A percentile compares a stretch with the other conserved stretches of the same genome.
Evolutionary conservation across 1,140 invertebrate species (phyloP).

Genomic region (Brachionus manjavacas): DNA sequence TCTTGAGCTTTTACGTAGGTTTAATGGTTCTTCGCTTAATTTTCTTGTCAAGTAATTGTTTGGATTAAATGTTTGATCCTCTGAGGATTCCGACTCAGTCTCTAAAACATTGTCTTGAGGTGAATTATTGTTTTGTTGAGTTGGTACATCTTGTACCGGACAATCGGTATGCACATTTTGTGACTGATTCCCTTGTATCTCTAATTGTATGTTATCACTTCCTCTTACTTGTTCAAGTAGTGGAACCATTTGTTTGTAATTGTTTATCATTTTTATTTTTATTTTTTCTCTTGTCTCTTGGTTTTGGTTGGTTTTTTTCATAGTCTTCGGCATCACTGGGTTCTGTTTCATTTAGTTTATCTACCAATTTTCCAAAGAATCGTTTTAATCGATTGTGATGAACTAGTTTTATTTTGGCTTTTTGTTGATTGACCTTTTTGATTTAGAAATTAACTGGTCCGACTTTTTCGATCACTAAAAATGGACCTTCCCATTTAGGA

Average conservation of each 20-base stretch:
- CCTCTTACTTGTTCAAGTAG: not conserved
- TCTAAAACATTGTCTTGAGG: not conserved
- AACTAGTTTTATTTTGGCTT: not conserved
- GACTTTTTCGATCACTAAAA: no score
- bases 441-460: not conserved
- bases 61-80: not conserved
- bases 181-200: not conserved
- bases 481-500: no score
- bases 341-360: not conserved
- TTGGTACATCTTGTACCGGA: not conserved
- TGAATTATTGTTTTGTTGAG: not conserved
- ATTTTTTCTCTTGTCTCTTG: not conserved
- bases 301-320: not conserved
- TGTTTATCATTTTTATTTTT: not conserved
- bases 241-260: not conserved
- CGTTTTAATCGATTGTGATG: not conserved
- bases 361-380: not conserved
- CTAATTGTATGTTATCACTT: not conserved
- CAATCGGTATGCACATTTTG: not conserved
- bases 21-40: not conserved
- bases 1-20: not conserved
- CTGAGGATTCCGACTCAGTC: not conserved
- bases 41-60: not conserved
- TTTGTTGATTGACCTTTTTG: not conserved
- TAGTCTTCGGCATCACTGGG: not conserved